Evolutionary conservation across 2,888 invertebrate species (phyloP).

Genomic region (Lumbricus terrestris): DNA sequence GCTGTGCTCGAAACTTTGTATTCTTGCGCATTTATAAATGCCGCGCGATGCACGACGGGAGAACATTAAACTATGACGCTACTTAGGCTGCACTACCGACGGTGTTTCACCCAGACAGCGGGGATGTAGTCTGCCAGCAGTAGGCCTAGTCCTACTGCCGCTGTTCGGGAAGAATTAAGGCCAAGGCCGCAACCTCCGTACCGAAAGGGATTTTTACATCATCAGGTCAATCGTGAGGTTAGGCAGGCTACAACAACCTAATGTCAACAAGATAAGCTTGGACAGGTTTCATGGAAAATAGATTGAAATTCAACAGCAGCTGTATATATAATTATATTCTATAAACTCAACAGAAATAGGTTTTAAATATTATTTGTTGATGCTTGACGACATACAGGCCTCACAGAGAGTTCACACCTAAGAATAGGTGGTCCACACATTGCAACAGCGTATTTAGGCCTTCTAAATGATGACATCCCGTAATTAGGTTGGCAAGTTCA

Average conservation of each 20-base stretch:
- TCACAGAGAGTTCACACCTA: too few species aligned
- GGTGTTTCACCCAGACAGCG: neutral
- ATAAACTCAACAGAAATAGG: too few species aligned
- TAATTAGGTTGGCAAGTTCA: too few species aligned
- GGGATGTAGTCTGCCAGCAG: neutral
- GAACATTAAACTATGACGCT: neutral
- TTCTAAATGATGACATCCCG: too few species aligned
- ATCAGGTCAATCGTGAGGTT: neutral
- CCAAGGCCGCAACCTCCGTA: neutral
- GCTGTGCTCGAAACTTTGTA: neutral
- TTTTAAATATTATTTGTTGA: too few species aligned
- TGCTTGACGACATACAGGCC: too few species aligned
- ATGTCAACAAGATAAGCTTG: neutral
- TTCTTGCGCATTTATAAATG: slow-evolving; percentile 11
- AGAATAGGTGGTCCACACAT: too few species aligned
- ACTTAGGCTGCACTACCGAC: neutral
- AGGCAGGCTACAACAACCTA: neutral
- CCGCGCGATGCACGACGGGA: slow-evolving; percentile 10
- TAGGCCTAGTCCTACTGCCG: too few species aligned
- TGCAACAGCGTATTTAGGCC: too few species aligned
- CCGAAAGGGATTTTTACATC: neutral
- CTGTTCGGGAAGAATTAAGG: neutral
- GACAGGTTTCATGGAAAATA: neutral
- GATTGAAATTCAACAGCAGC: neutral
- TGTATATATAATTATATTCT: neutral